phyloP scores from a whole-genome alignment of 1,140 invertebrate genomes.

The Drosophila cardini region DNA sequence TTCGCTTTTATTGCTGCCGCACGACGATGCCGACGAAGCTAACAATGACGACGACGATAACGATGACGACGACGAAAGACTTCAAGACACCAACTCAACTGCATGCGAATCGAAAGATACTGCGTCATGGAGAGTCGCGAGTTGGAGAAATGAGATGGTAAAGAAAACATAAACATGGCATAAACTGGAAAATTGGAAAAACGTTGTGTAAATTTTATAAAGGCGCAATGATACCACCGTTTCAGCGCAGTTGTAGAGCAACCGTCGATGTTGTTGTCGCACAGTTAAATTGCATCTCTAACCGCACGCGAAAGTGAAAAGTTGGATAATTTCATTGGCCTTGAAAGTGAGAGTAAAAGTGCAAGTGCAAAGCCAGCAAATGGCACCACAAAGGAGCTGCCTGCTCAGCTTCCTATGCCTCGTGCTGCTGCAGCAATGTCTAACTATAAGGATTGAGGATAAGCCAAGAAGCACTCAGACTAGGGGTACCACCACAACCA shows the following conservation, averaged over 20 bases:
- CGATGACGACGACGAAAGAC: conserved; percentile 15
- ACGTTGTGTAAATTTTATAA: conserved; percentile 76
- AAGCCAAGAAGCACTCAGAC: neutral
- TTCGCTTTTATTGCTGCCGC: conserved; percentile 77
- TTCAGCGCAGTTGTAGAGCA: conserved; percentile 65
- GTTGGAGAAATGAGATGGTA: conserved; percentile 32
- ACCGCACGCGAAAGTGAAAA: conserved; percentile 73
- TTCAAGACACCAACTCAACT: neutral
- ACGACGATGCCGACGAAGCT: conserved; percentile 39
- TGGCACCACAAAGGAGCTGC: conserved; percentile 43
- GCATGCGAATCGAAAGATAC: conserved; percentile 37
- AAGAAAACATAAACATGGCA: conserved; percentile 57
- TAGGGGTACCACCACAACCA: conserved; percentile 2
- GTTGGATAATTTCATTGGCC: conserved; percentile 36
- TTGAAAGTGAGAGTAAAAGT: conserved; percentile 73
- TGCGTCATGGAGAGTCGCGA: conserved; percentile 31
- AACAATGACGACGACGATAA: conserved; percentile 28
- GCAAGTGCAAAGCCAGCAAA: conserved; percentile 44
- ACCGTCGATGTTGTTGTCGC: conserved; percentile 42
- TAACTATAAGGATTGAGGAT: conserved; percentile 49
- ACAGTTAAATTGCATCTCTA: neutral
- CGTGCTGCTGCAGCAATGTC: conserved; percentile 12
- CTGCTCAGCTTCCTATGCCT: conserved; percentile 13
- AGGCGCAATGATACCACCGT: conserved; percentile 65
- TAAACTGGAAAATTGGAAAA: conserved; percentile 80